Base-by-base conservation (phyloP, 2,888 invertebrate species). In the Clunio marinus region DNA sequence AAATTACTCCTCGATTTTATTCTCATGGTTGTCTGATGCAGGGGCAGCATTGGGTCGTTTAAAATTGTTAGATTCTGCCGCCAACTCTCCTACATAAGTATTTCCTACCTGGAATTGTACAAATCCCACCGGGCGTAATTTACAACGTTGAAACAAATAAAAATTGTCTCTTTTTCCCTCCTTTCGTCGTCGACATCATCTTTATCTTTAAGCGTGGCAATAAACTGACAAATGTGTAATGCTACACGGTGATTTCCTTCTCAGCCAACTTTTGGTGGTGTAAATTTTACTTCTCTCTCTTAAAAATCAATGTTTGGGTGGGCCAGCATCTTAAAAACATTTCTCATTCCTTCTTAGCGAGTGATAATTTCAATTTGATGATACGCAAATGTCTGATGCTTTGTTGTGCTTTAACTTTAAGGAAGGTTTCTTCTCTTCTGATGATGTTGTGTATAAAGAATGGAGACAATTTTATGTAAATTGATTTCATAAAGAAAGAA, bases 221-320 rank as follows among this genome's bases (percentile, higher is more conserved):
- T 71, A 70, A 71, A 71, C 69, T 70, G 70, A 70, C 71, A 69
- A 58, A 58, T 58, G 27, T 58, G 58, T 58, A 58, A 58, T 57
- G 25, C 25, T 24, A 51, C n/a, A 51, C 51, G 7, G 5, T 51
- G 22, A 51, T 4, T 17, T 10, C 10, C 32, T 32, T 32, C 4
- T 7, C 32, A 32, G 10, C 4, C 4, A 7, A 17, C 20, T 8
- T 41, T 51, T 17, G 15, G 8, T 22, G 22, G 51, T 17, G 51
- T 5, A 51, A 51, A 51, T 32, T 8, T 32, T 32, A 8, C 32
- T 5, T 32, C 32, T 5, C 32, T 32, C 7, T 5, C 5, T 32
- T 8, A 32, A 32, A 32, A n/a, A 32, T 32, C 32, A n/a, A 17
- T n/a, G 4, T 51, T 51, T 51, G 51, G 51, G 51, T 51, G 51